A percentile compares a stretch with the other conserved stretches of the same genome.
Conservation (phyloP, 2,113 vertebrate species). For the Toxostoma redivivum region DNA sequence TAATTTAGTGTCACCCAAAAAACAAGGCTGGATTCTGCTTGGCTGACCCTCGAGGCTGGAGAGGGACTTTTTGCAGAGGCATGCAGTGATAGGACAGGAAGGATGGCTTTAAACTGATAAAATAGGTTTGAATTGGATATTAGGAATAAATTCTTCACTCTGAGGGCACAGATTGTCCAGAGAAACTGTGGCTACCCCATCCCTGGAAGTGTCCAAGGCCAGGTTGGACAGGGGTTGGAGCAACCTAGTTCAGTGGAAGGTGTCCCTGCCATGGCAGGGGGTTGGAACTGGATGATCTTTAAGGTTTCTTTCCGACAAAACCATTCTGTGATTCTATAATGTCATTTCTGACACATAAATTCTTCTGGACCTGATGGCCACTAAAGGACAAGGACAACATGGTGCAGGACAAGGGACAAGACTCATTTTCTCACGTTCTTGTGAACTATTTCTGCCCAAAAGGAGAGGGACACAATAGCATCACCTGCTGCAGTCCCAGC, state of each 20-base stretch:
- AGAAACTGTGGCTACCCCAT: not conserved
- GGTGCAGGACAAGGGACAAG: not conserved
- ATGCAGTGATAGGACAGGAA: not conserved
- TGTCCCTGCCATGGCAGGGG: too few relatives aligned
- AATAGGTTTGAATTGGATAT: not conserved
- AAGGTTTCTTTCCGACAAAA: not conserved
- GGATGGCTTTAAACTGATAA: not conserved
- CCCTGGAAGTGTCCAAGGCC: not conserved
- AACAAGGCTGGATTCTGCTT: not conserved
- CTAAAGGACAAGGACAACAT: not conserved
- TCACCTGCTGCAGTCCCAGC: not conserved
- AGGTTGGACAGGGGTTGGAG: not conserved
- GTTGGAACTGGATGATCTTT: not conserved
- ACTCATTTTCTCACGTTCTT: not conserved
- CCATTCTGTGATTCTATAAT: not conserved
- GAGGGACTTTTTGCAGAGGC: not conserved
- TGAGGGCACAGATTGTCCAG: not conserved
- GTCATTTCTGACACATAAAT: not conserved
- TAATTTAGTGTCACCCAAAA: not conserved
- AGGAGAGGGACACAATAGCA: not conserved
- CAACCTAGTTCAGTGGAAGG: accelerated
- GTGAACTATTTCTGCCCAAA: not conserved
- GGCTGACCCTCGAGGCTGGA: not conserved
- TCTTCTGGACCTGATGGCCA: not conserved
- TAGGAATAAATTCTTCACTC: not conserved